Evolutionary conservation across 2,113 vertebrate species (phyloP), one percentile per base, ranked within the genome.

Genomic region (Pardalotus punctatus): DNA sequence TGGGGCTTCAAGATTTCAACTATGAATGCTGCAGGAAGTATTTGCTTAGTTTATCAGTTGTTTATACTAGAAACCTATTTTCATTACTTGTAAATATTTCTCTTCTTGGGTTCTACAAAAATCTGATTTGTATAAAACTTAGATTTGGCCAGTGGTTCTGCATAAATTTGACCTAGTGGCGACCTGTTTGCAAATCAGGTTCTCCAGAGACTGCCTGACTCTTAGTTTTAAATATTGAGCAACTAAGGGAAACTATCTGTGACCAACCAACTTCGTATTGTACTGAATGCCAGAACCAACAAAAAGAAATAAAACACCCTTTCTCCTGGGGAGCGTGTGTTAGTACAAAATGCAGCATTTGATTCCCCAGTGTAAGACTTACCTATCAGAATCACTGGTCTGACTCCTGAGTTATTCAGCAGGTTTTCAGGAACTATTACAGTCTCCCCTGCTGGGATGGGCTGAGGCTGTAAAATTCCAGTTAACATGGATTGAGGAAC

Each of bases 371-470:
- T 27, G 21, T 53, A 64, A 86, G 71, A 73, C 98, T 97, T 97
- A 99, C 99, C 99, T 90, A 99, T 99, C 89, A 99, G 98, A 97
- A 99, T 99, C 96, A 99, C 99, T 60, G 99, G 99, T 89, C 99
- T 99, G 90, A 99, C 97, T 96, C 99, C 99, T 0, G 99, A 99
- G 88, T 98, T 99, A 98, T 97, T 99, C 93, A 99, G 98, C 96
- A 99, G 98, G 97, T 99, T 99, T 98, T 99, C 99, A 45, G 99
- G 99, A 91, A 99, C 98, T 92, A 99, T 98, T 97, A 99, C 99
- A 19, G 99, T 99, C 96, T 99, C 99, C 96, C 99, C 99, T 51
- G 98, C 98, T 69, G 98, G 98, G 97, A 99, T 97, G 50, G 99
- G 99, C 61, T 99, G 99, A 67, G 99, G 99, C 96, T 99, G 99